These are phyloP conservation scores for Ophion obscuratus DNA, from an alignment of 2,888 invertebrate species.

Conservation along the genomic window DNA sequence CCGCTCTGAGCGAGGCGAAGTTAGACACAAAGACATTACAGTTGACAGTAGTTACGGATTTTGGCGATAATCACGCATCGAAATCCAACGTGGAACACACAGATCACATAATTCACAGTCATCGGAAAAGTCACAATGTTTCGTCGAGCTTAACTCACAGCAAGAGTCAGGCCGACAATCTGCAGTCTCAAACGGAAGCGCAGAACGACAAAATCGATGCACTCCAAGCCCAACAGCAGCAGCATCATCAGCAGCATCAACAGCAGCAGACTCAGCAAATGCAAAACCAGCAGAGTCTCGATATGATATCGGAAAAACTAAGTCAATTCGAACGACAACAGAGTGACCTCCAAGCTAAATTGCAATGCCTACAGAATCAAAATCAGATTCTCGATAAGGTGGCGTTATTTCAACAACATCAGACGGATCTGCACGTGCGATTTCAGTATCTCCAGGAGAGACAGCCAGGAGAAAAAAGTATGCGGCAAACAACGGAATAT, in stretches of 20 bases:
- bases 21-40: constrained; percentile 77
- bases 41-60: constrained; percentile 79
- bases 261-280: constrained; percentile 72
- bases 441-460: constrained; percentile 79
- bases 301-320: constrained; percentile 81
- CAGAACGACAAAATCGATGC: constrained; percentile 70
- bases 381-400: constrained; percentile 82
- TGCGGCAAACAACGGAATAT: constrained; percentile 73
- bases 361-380: constrained; percentile 82
- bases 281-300: constrained; percentile 81
- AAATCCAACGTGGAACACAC: constrained; percentile 78
- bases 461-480: constrained; percentile 77
- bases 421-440: constrained; percentile 79
- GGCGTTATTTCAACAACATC: constrained; percentile 81
- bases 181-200: constrained; percentile 73
- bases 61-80: constrained; percentile 72
- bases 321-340: constrained; percentile 82
- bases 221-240: constrained; percentile 66
- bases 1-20: constrained; percentile 80
- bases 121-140: constrained; percentile 79
- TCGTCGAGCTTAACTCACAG: constrained; percentile 75
- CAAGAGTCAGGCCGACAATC: constrained; percentile 78
- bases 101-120: constrained; percentile 82
- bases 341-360: constrained; percentile 80
- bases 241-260: constrained; percentile 70